Evolutionary conservation across 2,888 invertebrate species (phyloP).

Genomic region (Tenthredo mesomela): DNA sequence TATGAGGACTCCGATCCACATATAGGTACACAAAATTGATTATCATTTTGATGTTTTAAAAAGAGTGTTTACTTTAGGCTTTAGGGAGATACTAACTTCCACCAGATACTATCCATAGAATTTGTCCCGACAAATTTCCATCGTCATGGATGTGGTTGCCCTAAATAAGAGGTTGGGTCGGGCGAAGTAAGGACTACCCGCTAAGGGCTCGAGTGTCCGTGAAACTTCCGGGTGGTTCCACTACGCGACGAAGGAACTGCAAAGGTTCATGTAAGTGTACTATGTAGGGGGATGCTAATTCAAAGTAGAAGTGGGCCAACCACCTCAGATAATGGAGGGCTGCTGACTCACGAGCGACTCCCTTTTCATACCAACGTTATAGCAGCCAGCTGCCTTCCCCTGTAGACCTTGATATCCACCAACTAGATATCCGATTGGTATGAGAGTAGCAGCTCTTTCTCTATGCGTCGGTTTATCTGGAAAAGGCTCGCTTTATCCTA

Average conservation of each 20-base stretch:
- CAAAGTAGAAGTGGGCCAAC: slow-evolving; percentile 48
- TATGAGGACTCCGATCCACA: neutral
- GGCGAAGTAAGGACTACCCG: slow-evolving; percentile 7
- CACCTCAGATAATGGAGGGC: slow-evolving; percentile 53
- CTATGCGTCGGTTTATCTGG: slow-evolving; percentile 1
- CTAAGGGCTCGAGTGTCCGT: slow-evolving; percentile 22
- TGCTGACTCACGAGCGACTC: slow-evolving; percentile 47
- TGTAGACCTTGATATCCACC: neutral
- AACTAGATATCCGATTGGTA: slow-evolving; percentile 16
- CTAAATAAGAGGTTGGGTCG: slow-evolving; percentile 11
- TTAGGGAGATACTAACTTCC: neutral
- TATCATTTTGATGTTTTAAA: neutral
- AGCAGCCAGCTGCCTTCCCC: slow-evolving; percentile 16
- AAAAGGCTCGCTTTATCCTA: neutral
- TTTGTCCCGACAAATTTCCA: slow-evolving; percentile 27
- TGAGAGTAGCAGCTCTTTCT: neutral
- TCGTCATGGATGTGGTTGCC: slow-evolving; percentile 1
- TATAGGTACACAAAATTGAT: neutral
- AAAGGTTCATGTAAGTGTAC: slow-evolving; percentile 4
- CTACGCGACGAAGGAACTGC: slow-evolving; percentile 23
- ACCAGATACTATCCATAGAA: neutral
- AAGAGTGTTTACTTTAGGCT: neutral
- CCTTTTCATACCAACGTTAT: slow-evolving; percentile 15
- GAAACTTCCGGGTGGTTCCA: slow-evolving; percentile 37
- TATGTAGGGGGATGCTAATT: slow-evolving; percentile 50